These are phyloP conservation scores for Saturnia pavonia DNA, from an alignment of 2,888 invertebrate species.

Conservation along the genomic window DNA sequence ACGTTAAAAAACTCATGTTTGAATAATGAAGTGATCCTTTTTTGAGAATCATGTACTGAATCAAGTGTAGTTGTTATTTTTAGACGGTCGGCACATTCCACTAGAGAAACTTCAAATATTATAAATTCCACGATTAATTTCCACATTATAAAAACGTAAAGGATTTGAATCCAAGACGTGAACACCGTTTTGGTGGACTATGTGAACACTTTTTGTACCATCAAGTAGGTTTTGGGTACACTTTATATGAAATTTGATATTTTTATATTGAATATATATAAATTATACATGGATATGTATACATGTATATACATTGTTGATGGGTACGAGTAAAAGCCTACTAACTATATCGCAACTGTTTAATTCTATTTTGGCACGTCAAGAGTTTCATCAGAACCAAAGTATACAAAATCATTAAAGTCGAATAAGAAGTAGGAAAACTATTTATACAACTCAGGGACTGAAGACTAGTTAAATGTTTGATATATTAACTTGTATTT, in stretches of 20 bases:
- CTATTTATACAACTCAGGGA: slow-evolving; percentile 81
- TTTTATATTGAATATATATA: slow-evolving; percentile 82
- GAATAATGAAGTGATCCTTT: slow-evolving; percentile 76
- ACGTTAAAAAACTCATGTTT: slow-evolving; percentile 73
- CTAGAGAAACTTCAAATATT: slow-evolving; percentile 72
- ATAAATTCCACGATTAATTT: slow-evolving; percentile 77
- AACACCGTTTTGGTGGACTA: slow-evolving; percentile 70
- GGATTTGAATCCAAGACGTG: slow-evolving; percentile 75
- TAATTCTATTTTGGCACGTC: slow-evolving; percentile 81
- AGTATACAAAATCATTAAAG: slow-evolving; percentile 81
- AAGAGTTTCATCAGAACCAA: slow-evolving; percentile 81
- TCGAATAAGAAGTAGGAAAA: slow-evolving; percentile 80
- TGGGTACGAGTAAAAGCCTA: slow-evolving; percentile 79
- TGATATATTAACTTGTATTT: slow-evolving; percentile 81
- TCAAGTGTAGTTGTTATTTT: slow-evolving; percentile 76
- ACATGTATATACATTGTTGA: slow-evolving; percentile 82
- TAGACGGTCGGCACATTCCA: slow-evolving; percentile 82
- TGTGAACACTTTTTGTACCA: slow-evolving; percentile 77
- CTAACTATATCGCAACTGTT: slow-evolving; percentile 78
- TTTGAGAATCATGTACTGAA: slow-evolving; percentile 81
- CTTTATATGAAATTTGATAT: slow-evolving; percentile 82
- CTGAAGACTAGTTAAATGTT: slow-evolving; percentile 82
- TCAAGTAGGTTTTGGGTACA: slow-evolving; percentile 82
- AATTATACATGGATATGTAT: slow-evolving; percentile 82
- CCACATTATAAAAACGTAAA: slow-evolving; percentile 72